Percentiles rank a stretch among this genome's conserved stretches.
Evolutionary conservation across 2,888 invertebrate genomes (phyloP).

Genomic region (Cerceris ruficornis): DNA sequence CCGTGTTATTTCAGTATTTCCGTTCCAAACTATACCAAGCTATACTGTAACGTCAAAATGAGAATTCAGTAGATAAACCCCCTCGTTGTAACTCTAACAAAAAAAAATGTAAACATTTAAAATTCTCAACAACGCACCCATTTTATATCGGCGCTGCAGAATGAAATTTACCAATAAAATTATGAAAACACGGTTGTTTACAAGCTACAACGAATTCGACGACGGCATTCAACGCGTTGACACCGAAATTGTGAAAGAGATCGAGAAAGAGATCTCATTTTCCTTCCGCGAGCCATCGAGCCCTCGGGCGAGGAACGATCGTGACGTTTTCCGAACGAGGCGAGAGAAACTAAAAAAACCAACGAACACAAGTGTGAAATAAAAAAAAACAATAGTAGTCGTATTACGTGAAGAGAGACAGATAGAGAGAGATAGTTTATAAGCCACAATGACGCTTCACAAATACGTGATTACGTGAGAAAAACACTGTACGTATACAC

Average conservation of each 20-base stretch:
- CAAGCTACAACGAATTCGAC: no score
- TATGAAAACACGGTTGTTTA: no score
- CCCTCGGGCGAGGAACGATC: slow-evolving; percentile 56
- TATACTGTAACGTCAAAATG: no score
- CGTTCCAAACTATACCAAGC: no score
- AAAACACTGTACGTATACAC: slow-evolving; percentile 32
- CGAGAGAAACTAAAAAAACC: slow-evolving; percentile 33
- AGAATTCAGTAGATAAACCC: no score
- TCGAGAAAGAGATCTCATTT: slow-evolving; percentile 39
- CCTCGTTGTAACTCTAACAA: no score
- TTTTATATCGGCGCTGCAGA: no score
- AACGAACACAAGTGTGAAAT: slow-evolving; percentile 31
- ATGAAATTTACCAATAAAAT: no score
- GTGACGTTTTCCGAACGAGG: slow-evolving; percentile 1
- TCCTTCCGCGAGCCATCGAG: slow-evolving; percentile 60
- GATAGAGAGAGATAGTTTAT: slow-evolving; percentile 48
- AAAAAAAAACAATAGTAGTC: slow-evolving; percentile 38
- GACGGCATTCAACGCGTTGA: not conserved
- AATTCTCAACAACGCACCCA: no score
- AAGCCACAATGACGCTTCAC: slow-evolving; percentile 71
- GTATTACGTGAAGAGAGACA: slow-evolving; percentile 60
- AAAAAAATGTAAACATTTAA: no score
- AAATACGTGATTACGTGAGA: slow-evolving; percentile 41
- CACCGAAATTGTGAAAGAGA: not conserved
- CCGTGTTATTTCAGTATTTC: no score